phyloP scores from a whole-genome alignment of 1,140 invertebrate genomes.

The Gryon sp. region DNA sequence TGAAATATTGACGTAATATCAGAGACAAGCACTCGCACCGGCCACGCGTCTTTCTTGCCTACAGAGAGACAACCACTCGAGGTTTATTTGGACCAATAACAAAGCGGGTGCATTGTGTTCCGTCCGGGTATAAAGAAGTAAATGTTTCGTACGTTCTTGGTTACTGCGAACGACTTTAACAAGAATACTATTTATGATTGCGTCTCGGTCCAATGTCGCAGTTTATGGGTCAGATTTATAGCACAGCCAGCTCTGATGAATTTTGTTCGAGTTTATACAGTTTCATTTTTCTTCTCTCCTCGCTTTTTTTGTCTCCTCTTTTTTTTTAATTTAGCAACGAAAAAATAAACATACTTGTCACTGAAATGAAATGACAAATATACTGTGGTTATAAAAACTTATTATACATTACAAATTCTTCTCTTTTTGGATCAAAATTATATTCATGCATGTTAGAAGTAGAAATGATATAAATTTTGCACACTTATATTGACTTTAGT shows the following conservation, averaged over 20 bases:
- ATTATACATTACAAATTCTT: too few relatives aligned
- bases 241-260: constrained; percentile 39
- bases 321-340: too few relatives aligned
- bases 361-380: too few relatives aligned
- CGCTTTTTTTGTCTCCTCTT: constrained; percentile 1
- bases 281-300: neutral
- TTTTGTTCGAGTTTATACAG: constrained; percentile 27
- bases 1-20: constrained; percentile 62
- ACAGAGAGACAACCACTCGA: constrained; percentile 51
- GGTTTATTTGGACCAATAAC: constrained; percentile 60
- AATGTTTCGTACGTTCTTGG: constrained; percentile 58
- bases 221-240: constrained; percentile 47
- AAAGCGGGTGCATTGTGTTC: constrained; percentile 51
- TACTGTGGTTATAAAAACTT: too few relatives aligned
- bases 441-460: too few relatives aligned
- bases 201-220: constrained; percentile 15
- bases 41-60: constrained; percentile 52
- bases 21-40: constrained; percentile 57
- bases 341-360: too few relatives aligned
- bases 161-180: constrained; percentile 51
- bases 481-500: too few relatives aligned
- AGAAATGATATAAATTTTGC: too few relatives aligned
- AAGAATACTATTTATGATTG: constrained; percentile 62
- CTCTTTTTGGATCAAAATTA: too few relatives aligned
- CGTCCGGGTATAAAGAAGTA: constrained; percentile 50